These are phyloP conservation scores for Tenebrosternarchus preto DNA, from an alignment of 2,113 vertebrate genomes.

Conservation along the genomic window DNA sequence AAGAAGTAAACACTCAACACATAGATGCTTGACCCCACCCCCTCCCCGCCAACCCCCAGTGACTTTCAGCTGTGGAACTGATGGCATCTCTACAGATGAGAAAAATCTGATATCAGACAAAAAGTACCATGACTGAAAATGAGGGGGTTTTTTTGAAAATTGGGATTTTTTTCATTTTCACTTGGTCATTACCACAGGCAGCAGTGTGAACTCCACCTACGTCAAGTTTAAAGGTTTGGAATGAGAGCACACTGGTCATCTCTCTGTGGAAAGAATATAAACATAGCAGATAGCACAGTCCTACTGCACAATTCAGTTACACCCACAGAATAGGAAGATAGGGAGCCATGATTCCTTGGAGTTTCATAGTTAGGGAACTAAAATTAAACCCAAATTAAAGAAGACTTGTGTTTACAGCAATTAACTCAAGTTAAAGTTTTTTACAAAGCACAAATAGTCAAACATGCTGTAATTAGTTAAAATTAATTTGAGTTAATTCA, in stretches of 20 bases:
- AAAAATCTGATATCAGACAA: background rate
- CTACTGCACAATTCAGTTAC: background rate
- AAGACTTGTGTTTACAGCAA: no score
- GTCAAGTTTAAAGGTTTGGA: slow-evolving; percentile 7
- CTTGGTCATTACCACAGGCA: slow-evolving; percentile 30
- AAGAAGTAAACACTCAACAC: no score
- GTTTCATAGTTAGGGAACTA: no score
- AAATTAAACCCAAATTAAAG: no score
- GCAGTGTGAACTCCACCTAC: slow-evolving; percentile 21
- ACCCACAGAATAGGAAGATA: no score
- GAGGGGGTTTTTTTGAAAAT: background rate
- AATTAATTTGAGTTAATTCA: no score
- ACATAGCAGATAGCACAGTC: background rate
- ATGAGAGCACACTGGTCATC: background rate
- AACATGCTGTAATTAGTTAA: no score
- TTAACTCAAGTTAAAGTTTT: no score
- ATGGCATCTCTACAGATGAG: slow-evolving; percentile 59
- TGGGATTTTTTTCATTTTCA: no score
- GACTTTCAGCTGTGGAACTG: slow-evolving; percentile 61
- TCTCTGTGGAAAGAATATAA: slow-evolving; percentile 29
- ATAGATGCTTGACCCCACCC: no score
- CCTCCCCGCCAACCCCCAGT: slow-evolving; percentile 62
- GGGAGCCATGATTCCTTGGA: no score
- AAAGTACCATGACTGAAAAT: background rate
- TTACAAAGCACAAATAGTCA: no score